These are phyloP conservation scores for Nilaparvata lugens DNA, from an alignment of 1,140 invertebrate genomes.

Conservation along the genomic window DNA sequence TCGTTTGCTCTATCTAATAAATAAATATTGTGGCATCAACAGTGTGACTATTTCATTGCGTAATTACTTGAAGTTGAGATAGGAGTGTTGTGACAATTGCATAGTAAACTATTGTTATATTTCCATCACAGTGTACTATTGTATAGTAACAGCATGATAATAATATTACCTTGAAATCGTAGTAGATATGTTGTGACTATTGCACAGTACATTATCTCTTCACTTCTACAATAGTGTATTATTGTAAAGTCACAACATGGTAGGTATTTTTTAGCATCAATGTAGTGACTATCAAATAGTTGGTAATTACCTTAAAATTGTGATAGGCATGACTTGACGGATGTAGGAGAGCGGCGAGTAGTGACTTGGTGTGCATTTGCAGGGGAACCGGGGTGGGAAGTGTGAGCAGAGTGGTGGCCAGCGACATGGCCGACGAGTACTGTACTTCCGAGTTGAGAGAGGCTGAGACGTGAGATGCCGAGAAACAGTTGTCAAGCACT, in stretches of 20 bases:
- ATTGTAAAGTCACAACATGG: no score
- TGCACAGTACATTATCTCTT: no score
- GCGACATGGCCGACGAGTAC: conserved; percentile 52
- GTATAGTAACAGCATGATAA: neutral
- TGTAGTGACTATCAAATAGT: no score
- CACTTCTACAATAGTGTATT: no score
- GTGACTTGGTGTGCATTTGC: conserved; percentile 64
- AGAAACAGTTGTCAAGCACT: conserved; percentile 61
- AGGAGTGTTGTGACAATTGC: no score
- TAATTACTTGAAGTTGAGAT: no score
- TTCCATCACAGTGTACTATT: neutral
- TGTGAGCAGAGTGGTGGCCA: conserved; percentile 70
- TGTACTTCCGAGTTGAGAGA: conserved; percentile 36
- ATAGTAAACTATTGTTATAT: no score
- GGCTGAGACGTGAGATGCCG: conserved; percentile 30
- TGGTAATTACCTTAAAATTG: conserved; percentile 72
- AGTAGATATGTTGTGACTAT: conserved; percentile 61
- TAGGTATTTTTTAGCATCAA: no score
- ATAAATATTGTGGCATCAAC: no score
- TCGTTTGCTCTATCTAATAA: no score
- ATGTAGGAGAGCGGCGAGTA: conserved; percentile 68
- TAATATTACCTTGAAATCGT: conserved; percentile 38
- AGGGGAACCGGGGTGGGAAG: conserved; percentile 70
- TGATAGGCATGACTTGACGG: conserved; percentile 63
- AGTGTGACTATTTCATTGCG: no score